Evolutionary conservation across 2,888 invertebrate genomes (phyloP), one percentile per base, ranked within the genome.

Genomic region (Lasioglossum marginatum): DNA sequence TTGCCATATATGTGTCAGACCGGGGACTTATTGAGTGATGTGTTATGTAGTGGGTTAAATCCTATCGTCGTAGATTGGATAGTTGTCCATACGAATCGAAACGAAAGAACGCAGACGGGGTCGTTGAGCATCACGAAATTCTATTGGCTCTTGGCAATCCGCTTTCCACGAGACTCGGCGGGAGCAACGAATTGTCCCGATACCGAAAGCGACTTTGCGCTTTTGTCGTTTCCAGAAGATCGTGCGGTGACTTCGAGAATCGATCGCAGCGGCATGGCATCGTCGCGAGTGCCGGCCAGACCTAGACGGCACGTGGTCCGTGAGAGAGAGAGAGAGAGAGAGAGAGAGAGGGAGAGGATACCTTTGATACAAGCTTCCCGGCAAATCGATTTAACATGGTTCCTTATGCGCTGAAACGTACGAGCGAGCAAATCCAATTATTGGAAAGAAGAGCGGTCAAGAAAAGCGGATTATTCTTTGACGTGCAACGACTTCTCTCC

Each of bases 401-500:
- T 86, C 84, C 89, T 88, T 87, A 87, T 85, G 90, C 87, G 82
- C 82, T 85, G 88, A 87, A 89, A 89, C 88, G 87, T 87, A 86
- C 79, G 75, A 87, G 85, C 81, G 83, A 81, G 81, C 88, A 91
- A 92, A 92, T 91, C 91, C 91, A 88, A 92, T 91, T 89, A 88
- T 83, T 77, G 82, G 85, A 74, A 87, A 87, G 90, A 89, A 87
- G 88, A 88, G 83, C 87, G 89, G 89, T 91, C 88, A 89, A 90
- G 91, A 37, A 91, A 92, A 92, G 89, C 87, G 88, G 91, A 92
- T 92, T 92, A 91, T 89, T 91, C 83, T 81, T 70, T 83, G 83
- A 90, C 90, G 90, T 90, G 89, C 87, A 80, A 90, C 77, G 89
- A 90, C 88, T 90, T 86, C 78, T 77, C 40, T 45, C 71, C 34